Percentiles rank a stretch among this genome's conserved stretches.
These are phyloP conservation scores for Rattus rattus DNA, from an alignment of 2,113 vertebrate species.

Conservation along the genomic window DNA sequence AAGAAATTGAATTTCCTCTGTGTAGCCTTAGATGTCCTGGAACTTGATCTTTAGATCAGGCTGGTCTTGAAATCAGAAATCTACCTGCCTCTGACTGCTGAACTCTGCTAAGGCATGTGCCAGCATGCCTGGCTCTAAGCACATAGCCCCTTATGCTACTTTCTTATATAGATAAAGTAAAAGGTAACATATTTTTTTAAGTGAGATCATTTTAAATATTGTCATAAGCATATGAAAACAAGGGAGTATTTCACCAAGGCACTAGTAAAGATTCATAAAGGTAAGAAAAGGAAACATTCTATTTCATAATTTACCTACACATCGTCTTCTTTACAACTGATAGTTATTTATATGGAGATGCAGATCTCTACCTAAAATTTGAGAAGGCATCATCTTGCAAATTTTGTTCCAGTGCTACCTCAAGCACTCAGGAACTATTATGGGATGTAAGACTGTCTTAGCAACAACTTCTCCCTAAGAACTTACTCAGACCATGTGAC, in stretches of 20 bases:
- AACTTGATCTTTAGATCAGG: neutral
- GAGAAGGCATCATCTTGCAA: neutral
- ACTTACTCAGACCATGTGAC: constrained; percentile 16
- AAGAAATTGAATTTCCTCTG: neutral
- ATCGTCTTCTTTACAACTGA: neutral
- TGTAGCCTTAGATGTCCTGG: neutral
- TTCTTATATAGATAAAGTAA: neutral
- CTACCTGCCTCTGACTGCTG: neutral
- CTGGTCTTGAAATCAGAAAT: neutral
- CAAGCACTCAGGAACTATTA: neutral
- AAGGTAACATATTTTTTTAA: constrained; percentile 26
- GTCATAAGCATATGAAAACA: neutral
- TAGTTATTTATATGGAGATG: neutral
- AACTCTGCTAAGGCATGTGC: neutral
- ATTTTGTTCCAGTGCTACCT: neutral
- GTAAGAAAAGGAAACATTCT: neutral
- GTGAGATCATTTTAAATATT: neutral
- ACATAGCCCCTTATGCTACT: neutral
- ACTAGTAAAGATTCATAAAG: neutral
- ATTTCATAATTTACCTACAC: neutral
- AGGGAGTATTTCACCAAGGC: neutral
- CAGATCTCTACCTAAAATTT: neutral
- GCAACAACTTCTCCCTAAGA: neutral
- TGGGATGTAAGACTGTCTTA: neutral
- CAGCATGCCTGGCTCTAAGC: neutral